Percentiles rank a stretch among this genome's conserved stretches.
These are phyloP conservation scores for Hyalella azteca DNA, from an alignment of 2,888 invertebrate species.

Conservation along the genomic window DNA sequence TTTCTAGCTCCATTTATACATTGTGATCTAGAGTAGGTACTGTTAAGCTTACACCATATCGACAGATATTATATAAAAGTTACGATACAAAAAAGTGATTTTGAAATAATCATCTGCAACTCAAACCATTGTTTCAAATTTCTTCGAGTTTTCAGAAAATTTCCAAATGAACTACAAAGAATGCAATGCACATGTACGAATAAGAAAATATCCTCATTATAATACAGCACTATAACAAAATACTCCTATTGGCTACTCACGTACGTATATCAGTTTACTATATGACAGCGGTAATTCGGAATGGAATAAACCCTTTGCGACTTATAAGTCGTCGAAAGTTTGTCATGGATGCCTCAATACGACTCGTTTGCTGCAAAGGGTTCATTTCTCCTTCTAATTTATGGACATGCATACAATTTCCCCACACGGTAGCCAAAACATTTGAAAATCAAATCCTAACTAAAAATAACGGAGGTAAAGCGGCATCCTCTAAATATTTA, in stretches of 20 bases:
- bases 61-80: conserved; percentile 23
- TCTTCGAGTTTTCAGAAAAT: too few relatives aligned
- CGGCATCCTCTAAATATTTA: conserved; percentile 18
- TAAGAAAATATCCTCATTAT: conserved; percentile 34
- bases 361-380: conserved; percentile 5
- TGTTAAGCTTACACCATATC: conserved; percentile 31
- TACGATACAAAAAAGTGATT: background rate
- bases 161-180: background rate
- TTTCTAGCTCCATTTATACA: conserved; percentile 24
- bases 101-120: too few relatives aligned
- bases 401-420: conserved; percentile 30
- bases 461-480: conserved; percentile 31
- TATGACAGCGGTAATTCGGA: conserved; percentile 26
- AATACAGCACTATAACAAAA: conserved; percentile 36
- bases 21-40: conserved; percentile 37
- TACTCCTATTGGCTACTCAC: conserved; percentile 23
- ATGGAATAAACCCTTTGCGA: conserved; percentile 29
- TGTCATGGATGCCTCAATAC: background rate
- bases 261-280: conserved; percentile 22
- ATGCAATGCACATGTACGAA: conserved; percentile 5
- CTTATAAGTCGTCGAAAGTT: background rate
- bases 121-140: too few relatives aligned
- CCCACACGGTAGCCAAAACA: background rate
- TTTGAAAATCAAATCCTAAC: background rate
- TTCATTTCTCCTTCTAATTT: conserved; percentile 13